Percentiles rank a stretch among this genome's conserved stretches.
These are phyloP conservation scores for Trilocha varians DNA, from an alignment of 2,888 invertebrate species.

Conservation along the genomic window DNA sequence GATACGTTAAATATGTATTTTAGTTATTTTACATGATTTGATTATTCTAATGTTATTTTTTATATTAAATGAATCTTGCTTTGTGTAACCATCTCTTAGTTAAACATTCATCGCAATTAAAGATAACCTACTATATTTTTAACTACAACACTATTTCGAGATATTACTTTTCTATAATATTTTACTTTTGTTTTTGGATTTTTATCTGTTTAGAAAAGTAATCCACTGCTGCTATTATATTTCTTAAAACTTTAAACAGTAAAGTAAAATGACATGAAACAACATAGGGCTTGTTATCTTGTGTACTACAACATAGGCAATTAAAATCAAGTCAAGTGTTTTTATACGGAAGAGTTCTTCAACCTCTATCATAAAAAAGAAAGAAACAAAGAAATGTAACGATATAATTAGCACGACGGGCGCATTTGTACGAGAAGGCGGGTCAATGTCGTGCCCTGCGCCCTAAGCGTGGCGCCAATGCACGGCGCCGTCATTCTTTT, in stretches of 20 bases:
- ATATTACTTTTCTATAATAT: too few relatives aligned
- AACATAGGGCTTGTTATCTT: not conserved
- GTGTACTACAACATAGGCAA: not conserved
- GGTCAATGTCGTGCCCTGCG: conserved; percentile 36
- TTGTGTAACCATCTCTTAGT: too few relatives aligned
- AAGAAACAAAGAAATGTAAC: conserved; percentile 8
- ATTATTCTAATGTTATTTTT: too few relatives aligned
- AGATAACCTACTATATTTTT: too few relatives aligned
- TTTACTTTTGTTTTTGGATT: too few relatives aligned
- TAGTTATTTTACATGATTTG: too few relatives aligned
- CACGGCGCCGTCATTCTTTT: conserved; percentile 16
- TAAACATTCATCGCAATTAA: too few relatives aligned
- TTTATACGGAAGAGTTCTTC: not conserved
- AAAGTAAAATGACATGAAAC: not conserved
- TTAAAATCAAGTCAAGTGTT: not conserved
- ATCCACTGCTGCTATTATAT: too few relatives aligned
- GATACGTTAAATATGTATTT: too few relatives aligned
- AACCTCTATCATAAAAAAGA: conserved; percentile 1
- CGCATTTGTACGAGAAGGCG: conserved; percentile 3
- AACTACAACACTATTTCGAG: too few relatives aligned
- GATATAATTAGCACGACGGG: conserved; percentile 2
- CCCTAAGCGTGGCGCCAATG: conserved; percentile 17
- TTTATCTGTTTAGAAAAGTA: too few relatives aligned
- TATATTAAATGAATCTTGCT: too few relatives aligned
- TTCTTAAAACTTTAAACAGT: not conserved